phyloP scores from a whole-genome alignment of 2,797 vertebrate species.

The Myotis daubentonii region DNA sequence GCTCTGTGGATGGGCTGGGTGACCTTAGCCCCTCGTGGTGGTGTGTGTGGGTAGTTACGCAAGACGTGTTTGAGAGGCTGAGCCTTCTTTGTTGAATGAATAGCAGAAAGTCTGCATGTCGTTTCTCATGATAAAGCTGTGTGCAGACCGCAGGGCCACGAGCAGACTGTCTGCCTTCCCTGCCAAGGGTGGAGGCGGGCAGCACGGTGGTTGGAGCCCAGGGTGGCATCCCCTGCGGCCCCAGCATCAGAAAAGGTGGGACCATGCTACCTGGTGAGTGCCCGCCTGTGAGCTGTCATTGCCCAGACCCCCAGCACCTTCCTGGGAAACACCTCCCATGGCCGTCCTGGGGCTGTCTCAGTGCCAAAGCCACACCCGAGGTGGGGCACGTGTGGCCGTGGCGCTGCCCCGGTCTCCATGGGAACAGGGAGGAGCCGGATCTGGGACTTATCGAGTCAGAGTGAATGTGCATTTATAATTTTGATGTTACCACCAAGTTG shows the following conservation, averaged over 20 bases:
- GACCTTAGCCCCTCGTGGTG: rapidly evolving
- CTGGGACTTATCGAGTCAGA: rapidly evolving
- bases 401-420: not conserved
- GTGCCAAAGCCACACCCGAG: not conserved
- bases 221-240: rapidly evolving
- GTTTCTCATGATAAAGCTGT: not conserved
- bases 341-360: not conserved
- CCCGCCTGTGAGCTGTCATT: rapidly evolving
- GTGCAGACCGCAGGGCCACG: not conserved
- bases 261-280: rapidly evolving
- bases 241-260: not conserved
- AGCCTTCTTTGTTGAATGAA: not conserved
- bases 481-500: not conserved
- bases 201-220: rapidly evolving
- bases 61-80: not conserved
- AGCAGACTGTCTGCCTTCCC: not conserved
- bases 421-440: not conserved
- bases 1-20: rapidly evolving
- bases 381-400: rapidly evolving
- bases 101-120: not conserved
- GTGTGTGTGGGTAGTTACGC: rapidly evolving
- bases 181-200: rapidly evolving
- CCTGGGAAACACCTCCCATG: not conserved
- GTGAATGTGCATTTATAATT: not conserved
- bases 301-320: not conserved